Evolutionary conservation across 2,113 vertebrate species (phyloP).

Genomic region (Parotia lawesii): DNA sequence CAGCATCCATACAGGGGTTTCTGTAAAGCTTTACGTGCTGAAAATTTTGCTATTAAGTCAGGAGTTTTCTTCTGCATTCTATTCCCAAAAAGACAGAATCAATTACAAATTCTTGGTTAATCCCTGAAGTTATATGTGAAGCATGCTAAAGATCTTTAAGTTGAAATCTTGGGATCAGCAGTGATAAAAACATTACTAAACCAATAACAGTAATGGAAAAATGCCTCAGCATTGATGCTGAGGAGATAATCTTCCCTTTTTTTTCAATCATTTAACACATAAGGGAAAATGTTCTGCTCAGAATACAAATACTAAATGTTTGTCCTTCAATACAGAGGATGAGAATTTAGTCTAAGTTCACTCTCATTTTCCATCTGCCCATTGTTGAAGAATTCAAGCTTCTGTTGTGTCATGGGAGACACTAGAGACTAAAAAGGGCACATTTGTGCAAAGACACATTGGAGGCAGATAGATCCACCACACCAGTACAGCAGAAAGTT

Average conservation of each 20-base stretch:
- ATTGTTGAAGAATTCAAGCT: neutral
- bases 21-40: neutral
- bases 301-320: constrained; percentile 21
- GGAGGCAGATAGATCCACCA: neutral
- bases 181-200: constrained; percentile 52
- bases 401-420: neutral
- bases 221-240: constrained; percentile 9
- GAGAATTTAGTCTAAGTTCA: neutral
- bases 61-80: constrained; percentile 15
- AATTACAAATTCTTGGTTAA: constrained; percentile 66
- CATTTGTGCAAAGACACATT: neutral
- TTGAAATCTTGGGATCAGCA: constrained; percentile 45
- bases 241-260: constrained; percentile 27
- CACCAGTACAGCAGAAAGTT: neutral
- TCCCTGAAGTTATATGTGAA: constrained; percentile 59
- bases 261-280: constrained; percentile 30
- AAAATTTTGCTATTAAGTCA: neutral
- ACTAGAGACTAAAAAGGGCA: neutral
- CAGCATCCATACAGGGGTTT: neutral
- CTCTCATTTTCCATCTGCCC: neutral
- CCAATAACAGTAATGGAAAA: constrained; percentile 43
- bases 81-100: constrained; percentile 54
- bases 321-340: neutral
- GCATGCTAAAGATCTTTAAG: constrained; percentile 51
- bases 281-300: neutral